phyloP scores from a whole-genome alignment of 2,797 vertebrate species.

The Hylomyscus alleni region DNA sequence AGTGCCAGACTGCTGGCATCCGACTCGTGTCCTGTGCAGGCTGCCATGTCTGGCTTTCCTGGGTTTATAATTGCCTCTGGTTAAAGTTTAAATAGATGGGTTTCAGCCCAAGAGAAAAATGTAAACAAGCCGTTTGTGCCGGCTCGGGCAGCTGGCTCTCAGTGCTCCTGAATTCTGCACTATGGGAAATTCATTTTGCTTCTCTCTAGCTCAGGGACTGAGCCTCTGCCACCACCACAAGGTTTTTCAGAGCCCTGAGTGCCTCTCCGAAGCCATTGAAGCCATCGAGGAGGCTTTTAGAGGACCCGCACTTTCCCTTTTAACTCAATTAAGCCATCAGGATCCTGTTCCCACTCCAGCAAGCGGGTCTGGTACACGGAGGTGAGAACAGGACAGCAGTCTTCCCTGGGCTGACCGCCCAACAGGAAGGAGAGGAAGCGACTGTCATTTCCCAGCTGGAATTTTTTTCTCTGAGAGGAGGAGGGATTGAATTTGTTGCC shows the following conservation, averaged over 20 bases:
- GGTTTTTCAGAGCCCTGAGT: constrained; percentile 62
- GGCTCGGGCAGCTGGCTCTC: constrained; percentile 81
- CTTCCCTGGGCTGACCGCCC: constrained; percentile 33
- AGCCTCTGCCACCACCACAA: background rate
- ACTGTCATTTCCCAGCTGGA: constrained; percentile 70
- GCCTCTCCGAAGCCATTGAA: constrained; percentile 66
- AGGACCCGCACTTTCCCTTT: constrained; percentile 71
- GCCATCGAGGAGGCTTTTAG: constrained; percentile 76
- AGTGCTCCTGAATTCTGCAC: constrained; percentile 65
- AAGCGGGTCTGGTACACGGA: constrained; percentile 29
- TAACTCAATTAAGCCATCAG: constrained; percentile 80
- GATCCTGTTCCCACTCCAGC: constrained; percentile 66
- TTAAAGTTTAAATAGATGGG: constrained; percentile 82
- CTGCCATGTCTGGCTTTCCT: constrained; percentile 78
- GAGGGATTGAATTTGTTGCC: background rate
- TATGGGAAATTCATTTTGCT: constrained; percentile 76
- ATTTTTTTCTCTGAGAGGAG: constrained; percentile 35
- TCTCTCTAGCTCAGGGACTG: background rate
- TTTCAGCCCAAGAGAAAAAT: constrained; percentile 80
- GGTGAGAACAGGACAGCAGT: constrained; percentile 58
- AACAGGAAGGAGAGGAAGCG: constrained; percentile 70
- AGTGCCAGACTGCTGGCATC: constrained; percentile 73
- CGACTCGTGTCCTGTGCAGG: constrained; percentile 59
- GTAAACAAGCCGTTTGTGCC: constrained; percentile 78
- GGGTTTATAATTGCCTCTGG: constrained; percentile 84